Conservation (phyloP, 2,797 vertebrate genomes). For the Pelochelys cantorii region DNA sequence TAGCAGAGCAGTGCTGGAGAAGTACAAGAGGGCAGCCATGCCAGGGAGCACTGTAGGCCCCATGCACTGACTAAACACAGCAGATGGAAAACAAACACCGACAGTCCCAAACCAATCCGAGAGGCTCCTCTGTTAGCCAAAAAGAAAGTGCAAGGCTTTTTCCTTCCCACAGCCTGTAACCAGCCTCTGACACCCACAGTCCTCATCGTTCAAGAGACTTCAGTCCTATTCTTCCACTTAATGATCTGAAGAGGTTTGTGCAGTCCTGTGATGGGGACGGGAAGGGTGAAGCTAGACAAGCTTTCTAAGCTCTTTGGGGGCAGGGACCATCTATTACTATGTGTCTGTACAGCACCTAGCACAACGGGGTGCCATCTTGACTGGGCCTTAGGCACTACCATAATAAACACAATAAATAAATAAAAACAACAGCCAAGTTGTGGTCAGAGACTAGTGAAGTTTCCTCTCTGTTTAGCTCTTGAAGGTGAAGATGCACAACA, state of each 20-base stretch:
- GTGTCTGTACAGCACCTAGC: not conserved
- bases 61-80: not conserved
- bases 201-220: not conserved
- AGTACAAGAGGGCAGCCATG: not conserved
- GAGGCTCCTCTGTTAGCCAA: not conserved
- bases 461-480: not conserved
- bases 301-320: not conserved
- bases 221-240: fast-evolving
- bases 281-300: not conserved
- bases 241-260: fast-evolving
- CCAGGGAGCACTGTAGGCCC: not conserved
- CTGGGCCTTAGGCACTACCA: not conserved
- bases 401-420: not conserved
- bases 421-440: not conserved
- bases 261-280: not conserved
- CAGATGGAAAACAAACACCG: not conserved
- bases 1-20: slow-evolving; percentile 57
- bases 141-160: fast-evolving
- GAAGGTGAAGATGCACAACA: not conserved
- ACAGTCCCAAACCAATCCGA: not conserved
- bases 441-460: not conserved
- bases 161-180: fast-evolving
- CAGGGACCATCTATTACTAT: not conserved
- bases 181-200: fast-evolving
- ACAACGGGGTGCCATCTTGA: not conserved